These are phyloP conservation scores for Icerya purchasi DNA, from an alignment of 2,888 invertebrate species.

Conservation along the genomic window DNA sequence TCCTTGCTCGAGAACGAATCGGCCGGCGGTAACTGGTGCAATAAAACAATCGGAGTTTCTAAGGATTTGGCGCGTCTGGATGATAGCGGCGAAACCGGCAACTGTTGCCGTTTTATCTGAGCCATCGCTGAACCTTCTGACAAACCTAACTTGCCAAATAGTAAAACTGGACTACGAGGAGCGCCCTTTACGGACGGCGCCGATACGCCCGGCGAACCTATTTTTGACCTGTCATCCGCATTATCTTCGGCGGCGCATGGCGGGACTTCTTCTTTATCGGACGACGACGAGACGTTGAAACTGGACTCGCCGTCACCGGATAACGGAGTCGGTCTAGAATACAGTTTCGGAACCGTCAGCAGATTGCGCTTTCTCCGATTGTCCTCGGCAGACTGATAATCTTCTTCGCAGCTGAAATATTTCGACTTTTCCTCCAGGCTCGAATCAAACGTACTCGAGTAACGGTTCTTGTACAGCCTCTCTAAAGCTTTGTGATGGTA, in stretches of 20 bases:
- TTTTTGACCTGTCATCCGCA: conserved; percentile 27
- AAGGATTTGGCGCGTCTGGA: conserved; percentile 61
- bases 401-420: conserved; percentile 28
- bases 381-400: conserved; percentile 13
- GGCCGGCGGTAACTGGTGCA: conserved; percentile 55
- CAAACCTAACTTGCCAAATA: conserved; percentile 57
- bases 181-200: conserved; percentile 46
- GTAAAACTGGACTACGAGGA: conserved; percentile 49
- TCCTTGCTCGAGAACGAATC: conserved; percentile 76
- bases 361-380: not conserved
- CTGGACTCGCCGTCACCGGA: not conserved
- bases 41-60: conserved; percentile 60
- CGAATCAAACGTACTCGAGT: not conserved
- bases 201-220: conserved; percentile 22
- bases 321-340: not conserved
- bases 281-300: not conserved
- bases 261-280: not conserved
- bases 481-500: not conserved
- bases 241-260: not conserved
- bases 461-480: not conserved
- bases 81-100: conserved; percentile 41
- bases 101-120: conserved; percentile 35
- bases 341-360: not conserved
- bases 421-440: not conserved
- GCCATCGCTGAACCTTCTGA: conserved; percentile 65